Percentiles rank a stretch among this genome's conserved stretches.
Conservation (phyloP, 1,140 invertebrate genomes). For the Drosophila sucinea region DNA sequence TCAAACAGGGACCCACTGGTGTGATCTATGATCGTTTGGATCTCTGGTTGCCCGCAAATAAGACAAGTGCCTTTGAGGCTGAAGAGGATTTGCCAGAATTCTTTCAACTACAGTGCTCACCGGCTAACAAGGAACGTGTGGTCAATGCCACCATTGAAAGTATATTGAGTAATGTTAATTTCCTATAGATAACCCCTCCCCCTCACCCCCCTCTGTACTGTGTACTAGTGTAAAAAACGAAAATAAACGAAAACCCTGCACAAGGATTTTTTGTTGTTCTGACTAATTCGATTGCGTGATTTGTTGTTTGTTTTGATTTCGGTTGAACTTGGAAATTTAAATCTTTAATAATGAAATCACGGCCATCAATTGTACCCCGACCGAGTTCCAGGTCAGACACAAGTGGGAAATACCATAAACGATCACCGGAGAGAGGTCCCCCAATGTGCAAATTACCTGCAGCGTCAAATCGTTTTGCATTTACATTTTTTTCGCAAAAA, state of each 20-base stretch:
- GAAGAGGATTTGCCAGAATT: slow-evolving; percentile 74
- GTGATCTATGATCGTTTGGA: slow-evolving; percentile 97
- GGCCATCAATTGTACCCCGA: slow-evolving; percentile 42
- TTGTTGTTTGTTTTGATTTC: slow-evolving; percentile 23
- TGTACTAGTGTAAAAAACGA: slow-evolving; percentile 24
- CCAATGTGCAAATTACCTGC: slow-evolving; percentile 48
- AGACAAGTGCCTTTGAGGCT: slow-evolving; percentile 56
- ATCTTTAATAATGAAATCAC: slow-evolving; percentile 76
- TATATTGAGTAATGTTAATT: slow-evolving; percentile 77
- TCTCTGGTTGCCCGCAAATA: slow-evolving; percentile 83
- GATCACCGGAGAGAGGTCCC: not conserved
- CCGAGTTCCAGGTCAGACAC: slow-evolving; percentile 20
- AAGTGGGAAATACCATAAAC: slow-evolving; percentile 5
- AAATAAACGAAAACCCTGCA: slow-evolving; percentile 13
- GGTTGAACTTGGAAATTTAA: slow-evolving; percentile 77
- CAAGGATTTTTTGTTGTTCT: slow-evolving; percentile 20
- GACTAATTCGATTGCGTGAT: slow-evolving; percentile 32
- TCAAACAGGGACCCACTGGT: slow-evolving; percentile 92
- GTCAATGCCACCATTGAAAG: slow-evolving; percentile 70
- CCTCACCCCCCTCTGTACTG: slow-evolving; percentile 8
- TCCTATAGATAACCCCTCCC: slow-evolving; percentile 48
- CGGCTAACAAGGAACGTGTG: slow-evolving; percentile 19
- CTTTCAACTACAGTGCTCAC: slow-evolving; percentile 71
- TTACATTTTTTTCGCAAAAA: slow-evolving; percentile 16
- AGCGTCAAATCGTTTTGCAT: slow-evolving; percentile 34